Evolutionary conservation across 2,797 vertebrate genomes (phyloP).

Genomic region (Pseudocheirus occidentalis): DNA sequence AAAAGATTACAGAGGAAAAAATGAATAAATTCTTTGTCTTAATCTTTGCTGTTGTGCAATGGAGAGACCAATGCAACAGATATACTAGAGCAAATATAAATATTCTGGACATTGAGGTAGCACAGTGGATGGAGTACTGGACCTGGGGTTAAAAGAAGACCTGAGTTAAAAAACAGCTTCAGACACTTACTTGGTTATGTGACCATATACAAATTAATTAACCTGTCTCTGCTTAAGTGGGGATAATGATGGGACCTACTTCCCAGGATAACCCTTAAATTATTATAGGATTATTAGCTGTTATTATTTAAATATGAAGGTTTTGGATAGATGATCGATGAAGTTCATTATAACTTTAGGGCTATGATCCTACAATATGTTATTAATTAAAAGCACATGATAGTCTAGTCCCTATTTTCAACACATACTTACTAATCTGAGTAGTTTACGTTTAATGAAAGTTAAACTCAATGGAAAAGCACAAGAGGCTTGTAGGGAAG

Average conservation of each 20-base stretch:
- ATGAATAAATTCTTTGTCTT: neutral
- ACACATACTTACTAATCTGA: neutral
- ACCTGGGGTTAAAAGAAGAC: neutral
- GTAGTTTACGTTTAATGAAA: neutral
- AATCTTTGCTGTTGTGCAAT: neutral
- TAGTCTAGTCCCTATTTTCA: neutral
- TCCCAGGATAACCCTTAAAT: neutral
- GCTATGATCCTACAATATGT: neutral
- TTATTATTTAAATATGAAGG: neutral
- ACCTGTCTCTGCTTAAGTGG: neutral
- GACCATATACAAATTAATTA: neutral
- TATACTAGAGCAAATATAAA: neutral
- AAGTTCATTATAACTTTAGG: neutral
- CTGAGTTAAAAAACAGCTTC: neutral
- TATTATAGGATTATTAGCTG: neutral
- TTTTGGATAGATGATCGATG: neutral
- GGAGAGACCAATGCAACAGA: neutral
- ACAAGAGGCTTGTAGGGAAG: neutral
- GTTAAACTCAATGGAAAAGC: neutral
- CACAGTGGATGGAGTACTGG: neutral
- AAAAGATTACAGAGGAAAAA: neutral
- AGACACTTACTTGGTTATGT: neutral
- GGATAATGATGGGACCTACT: neutral
- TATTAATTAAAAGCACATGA: neutral
- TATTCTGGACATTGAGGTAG: neutral